Base-by-base conservation (phyloP, 1,140 invertebrate species). In the Hypsibius dujardini region DNA sequence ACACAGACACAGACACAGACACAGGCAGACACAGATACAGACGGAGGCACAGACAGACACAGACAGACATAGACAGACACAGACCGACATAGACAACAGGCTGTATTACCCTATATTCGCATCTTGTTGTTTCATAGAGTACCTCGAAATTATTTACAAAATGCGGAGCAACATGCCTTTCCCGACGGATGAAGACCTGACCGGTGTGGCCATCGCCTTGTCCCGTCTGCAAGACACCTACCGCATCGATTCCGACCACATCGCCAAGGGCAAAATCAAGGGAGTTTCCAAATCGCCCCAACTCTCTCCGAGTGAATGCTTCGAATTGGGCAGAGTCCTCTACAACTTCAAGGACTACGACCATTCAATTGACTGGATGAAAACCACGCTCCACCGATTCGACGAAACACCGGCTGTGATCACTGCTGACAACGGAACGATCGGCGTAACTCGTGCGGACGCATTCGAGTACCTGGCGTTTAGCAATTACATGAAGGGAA, bases 381-480 rank as follows among this genome's bases (percentile, higher is more conserved):
- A n/a, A 56, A 56, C 50, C 7, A n/a, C 50, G 50, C n/a, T 56
- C 7, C 50, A 56, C 50, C 50, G 50, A 56, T 7, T 56, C 7
- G n/a, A 56, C n/a, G 50, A 56, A 56, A 7, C 7, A 7, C n/a
- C n/a, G 7, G n/a, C n/a, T 7, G n/a, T 56, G n/a, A n/a, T n/a
- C n/a, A n/a, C n/a, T n/a, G n/a, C n/a, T n/a, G n/a, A n/a, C n/a
- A 56, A 56, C n/a, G 50, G n/a, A 56, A 56, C 50, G 7, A 7
- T 56, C 50, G n/a, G 50, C 28, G n/a, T n/a, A n/a, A n/a, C n/a
- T n/a, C 85, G 87, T 75, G 84, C 85, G 71, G 91, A 95, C 76
- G 88, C 98, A 75, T 81, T 98, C 12, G 95, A 98, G 80, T 98
- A 98, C 80, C 84, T 98, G 70, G 90, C 93, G 7, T 98, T 96